A percentile compares a stretch with the other conserved stretches of the same genome.
Evolutionary conservation across 2,888 invertebrate genomes (phyloP).

Genomic region (Phengaris alcon): DNA sequence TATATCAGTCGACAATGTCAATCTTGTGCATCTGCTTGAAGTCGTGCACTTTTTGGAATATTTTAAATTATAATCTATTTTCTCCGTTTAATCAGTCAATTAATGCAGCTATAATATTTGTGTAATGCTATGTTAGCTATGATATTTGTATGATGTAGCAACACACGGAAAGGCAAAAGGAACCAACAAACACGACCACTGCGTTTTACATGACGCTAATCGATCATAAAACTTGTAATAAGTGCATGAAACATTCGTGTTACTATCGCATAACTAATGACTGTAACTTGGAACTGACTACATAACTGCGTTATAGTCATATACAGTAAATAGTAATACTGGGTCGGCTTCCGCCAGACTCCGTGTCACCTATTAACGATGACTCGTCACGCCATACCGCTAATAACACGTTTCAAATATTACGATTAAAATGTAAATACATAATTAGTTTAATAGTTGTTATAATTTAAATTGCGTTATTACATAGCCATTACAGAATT

Average conservation of each 20-base stretch:
- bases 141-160: neutral
- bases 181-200: neutral
- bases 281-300: neutral
- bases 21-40: too few species aligned
- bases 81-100: too few species aligned
- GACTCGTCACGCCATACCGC: constrained; percentile 17
- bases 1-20: too few species aligned
- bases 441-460: constrained; percentile 1
- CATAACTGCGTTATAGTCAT: neutral
- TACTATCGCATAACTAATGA: constrained; percentile 15
- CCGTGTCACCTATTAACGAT: constrained; percentile 15
- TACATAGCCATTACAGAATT: neutral
- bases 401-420: constrained; percentile 21
- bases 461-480: neutral
- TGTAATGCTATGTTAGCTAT: too few species aligned
- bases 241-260: neutral
- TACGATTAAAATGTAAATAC: constrained; percentile 4
- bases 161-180: neutral
- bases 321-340: neutral
- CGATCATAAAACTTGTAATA: neutral
- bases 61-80: too few species aligned
- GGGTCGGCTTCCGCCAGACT: neutral
- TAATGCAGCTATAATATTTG: too few species aligned
- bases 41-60: too few species aligned
- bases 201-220: neutral